These are phyloP conservation scores for Drosophila subobscura DNA, from an alignment of 1,140 invertebrate species.

Conservation along the genomic window DNA sequence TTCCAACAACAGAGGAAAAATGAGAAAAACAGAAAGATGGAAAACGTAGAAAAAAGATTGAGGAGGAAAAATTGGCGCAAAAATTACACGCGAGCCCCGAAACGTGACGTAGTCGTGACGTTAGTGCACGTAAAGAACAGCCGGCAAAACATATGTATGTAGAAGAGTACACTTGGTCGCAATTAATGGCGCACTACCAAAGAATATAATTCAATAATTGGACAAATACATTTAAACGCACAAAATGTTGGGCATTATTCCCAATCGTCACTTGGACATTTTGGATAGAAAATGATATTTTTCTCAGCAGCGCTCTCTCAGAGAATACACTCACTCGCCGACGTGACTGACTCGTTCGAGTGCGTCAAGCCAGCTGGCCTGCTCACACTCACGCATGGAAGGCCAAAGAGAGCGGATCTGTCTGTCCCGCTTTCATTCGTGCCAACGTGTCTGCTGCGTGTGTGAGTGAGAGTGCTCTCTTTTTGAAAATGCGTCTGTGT, in stretches of 20 bases:
- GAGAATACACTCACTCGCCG: background rate
- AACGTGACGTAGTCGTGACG: conserved; percentile 19
- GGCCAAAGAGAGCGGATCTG: conserved; percentile 3
- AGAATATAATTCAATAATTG: conserved; percentile 25
- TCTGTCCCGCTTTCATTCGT: conserved; percentile 54
- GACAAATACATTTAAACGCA: conserved; percentile 4
- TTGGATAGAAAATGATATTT: too few relatives aligned
- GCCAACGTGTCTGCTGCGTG: conserved; percentile 45
- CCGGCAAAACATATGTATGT: conserved; percentile 11
- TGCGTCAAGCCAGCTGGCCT: conserved; percentile 12
- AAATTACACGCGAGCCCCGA: conserved; percentile 38
- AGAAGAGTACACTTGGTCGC: background rate
- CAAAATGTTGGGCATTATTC: conserved; percentile 41
- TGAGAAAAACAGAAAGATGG: conserved; percentile 1
- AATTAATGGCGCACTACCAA: conserved; percentile 10
- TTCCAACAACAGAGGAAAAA: too few relatives aligned
- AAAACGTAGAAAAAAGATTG: conserved; percentile 8
- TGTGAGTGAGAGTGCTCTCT: conserved; percentile 28
- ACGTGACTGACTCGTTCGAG: conserved; percentile 11
- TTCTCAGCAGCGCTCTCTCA: too few relatives aligned
- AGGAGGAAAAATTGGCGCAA: conserved; percentile 42
- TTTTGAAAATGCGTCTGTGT: conserved; percentile 15
- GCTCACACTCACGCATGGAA: conserved; percentile 12
- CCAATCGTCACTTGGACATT: conserved; percentile 1
- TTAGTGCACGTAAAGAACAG: background rate